A percentile compares a stretch with the other conserved stretches of the same genome.
These are phyloP conservation scores for Prunella himalayana DNA, from an alignment of 2,113 vertebrate species.

Conservation along the genomic window DNA sequence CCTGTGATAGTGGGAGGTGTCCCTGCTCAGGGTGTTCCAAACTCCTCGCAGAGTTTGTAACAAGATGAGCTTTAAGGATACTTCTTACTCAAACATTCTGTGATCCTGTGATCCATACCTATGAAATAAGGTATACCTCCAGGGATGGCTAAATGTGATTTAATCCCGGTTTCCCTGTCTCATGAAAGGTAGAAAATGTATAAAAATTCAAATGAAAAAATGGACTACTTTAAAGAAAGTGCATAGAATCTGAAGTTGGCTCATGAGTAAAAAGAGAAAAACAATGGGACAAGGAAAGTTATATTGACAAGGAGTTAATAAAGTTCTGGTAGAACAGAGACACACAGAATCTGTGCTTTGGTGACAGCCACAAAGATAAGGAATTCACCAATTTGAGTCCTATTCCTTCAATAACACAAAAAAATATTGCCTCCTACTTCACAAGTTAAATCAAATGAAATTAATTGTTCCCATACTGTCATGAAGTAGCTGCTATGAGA, in stretches of 20 bases:
- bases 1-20: not conserved
- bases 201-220: not conserved
- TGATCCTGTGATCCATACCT: too few species aligned
- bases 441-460: not conserved
- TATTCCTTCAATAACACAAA: not conserved
- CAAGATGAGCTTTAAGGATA: too few species aligned
- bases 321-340: not conserved
- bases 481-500: not conserved
- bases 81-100: not conserved
- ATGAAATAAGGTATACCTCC: not conserved
- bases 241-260: not conserved
- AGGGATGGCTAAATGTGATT: not conserved
- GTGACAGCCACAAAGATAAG: not conserved
- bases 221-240: not conserved
- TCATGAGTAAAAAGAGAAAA: not conserved
- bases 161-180: not conserved
- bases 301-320: not conserved
- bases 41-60: not conserved
- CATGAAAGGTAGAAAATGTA: not conserved
- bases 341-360: not conserved
- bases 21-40: not conserved
- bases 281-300: not conserved
- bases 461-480: not conserved
- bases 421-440: not conserved
- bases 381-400: not conserved